Evolutionary conservation across 2,113 vertebrate genomes (phyloP), one percentile per base, ranked within the genome.

Genomic region (Butastur rufipennis): DNA sequence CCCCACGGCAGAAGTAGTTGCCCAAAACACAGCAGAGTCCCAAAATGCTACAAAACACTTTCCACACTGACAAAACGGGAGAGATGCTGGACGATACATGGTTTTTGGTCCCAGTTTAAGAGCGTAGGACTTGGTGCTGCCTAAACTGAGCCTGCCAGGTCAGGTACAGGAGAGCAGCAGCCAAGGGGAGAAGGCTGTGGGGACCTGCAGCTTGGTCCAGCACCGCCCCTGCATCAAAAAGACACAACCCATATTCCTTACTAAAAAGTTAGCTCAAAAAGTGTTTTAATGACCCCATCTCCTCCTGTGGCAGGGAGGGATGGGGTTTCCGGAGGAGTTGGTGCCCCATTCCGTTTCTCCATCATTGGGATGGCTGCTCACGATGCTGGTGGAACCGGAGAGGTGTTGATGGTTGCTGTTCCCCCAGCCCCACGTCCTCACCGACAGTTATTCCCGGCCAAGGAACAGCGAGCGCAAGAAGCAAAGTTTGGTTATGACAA

Each of bases 351-450:
- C 14, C 22, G 14, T 3, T 23, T 27, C n/a, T 40, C 25, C 13
- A 5, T 9, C 58, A 2, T 1, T 1, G 40, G 6, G 7, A 5
- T 1, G 34, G 14, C 27, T 5, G 6, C 32, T 62, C 0, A 0
- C 25, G 14, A 15, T 0, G 0, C 43, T 22, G 38, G 2, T 22
- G 29, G 6, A 40, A 43, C 31, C 7, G 7, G 10, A 56, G 34
- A 14, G 29, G 20, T 29, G 32, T 2, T 4, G 0, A 13, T 13
- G 55, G 13, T 19, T 71, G 63, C 23, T 22, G 17, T 18, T 26
- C 36, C 36, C 34, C 27, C 16, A 38, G 50, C 34, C 17, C 38
- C 27, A 5, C 3, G 3, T 13, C 22, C 16, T 38, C 36, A 47
- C 21, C 13, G 2, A 2, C 16, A 36, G 36, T 36, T 36, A 20